Conservation (phyloP, 2,797 vertebrate species). For the Lacerta bilineata region DNA sequence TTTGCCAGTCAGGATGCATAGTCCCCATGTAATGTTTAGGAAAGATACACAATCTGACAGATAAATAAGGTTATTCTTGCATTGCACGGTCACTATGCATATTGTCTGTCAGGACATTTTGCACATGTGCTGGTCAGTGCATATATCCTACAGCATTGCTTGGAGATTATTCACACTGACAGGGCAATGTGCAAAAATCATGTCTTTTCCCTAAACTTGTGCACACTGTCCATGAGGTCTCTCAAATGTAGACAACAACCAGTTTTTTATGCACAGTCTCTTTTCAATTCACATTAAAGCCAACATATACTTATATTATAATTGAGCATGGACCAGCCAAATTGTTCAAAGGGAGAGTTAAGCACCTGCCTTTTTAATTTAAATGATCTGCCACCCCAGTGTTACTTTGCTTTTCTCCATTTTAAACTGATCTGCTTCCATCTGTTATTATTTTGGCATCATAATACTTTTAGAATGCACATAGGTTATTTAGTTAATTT, state of each 20-base stretch:
- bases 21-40: not conserved
- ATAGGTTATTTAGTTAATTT: not conserved
- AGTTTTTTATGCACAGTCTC: not conserved
- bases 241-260: too few species aligned
- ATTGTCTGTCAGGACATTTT: not conserved
- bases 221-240: not conserved
- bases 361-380: not conserved
- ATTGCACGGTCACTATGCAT: not conserved
- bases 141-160: not conserved
- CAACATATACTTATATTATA: not conserved
- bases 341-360: not conserved
- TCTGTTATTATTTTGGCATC: not conserved
- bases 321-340: not conserved
- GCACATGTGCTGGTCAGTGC: not conserved
- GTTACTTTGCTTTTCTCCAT: too few species aligned
- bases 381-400: not conserved
- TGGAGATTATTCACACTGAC: not conserved
- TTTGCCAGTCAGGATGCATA: not conserved
- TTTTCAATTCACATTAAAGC: not conserved
- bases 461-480: too few species aligned
- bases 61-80: not conserved
- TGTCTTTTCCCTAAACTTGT: not conserved
- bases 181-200: not conserved
- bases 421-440: not conserved
- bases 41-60: not conserved